Percentiles rank a stretch among this genome's conserved stretches.
These are phyloP conservation scores for Sciurus vulgaris DNA, from an alignment of 2,797 vertebrate species.

Conservation along the genomic window DNA sequence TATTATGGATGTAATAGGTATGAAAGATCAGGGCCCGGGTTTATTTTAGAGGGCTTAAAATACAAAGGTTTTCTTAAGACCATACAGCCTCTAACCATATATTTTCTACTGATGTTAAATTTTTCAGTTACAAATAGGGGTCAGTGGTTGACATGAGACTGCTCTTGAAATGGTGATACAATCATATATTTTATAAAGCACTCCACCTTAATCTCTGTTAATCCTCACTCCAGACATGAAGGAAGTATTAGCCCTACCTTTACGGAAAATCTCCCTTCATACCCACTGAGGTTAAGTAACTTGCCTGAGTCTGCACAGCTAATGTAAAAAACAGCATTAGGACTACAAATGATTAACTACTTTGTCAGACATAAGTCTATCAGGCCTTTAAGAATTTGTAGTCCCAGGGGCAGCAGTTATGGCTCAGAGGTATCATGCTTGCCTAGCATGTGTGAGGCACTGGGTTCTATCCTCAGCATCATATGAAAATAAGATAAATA, in stretches of 20 bases:
- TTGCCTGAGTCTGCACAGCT: slow-evolving; percentile 5
- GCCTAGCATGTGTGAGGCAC: too few species aligned
- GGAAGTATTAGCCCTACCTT: background rate
- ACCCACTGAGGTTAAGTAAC: background rate
- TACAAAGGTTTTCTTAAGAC: slow-evolving; percentile 12
- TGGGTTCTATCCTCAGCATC: too few species aligned
- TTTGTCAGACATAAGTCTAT: background rate
- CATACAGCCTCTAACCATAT: background rate
- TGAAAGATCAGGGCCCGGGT: slow-evolving; percentile 4
- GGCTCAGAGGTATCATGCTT: too few species aligned
- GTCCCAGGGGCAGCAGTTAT: too few species aligned
- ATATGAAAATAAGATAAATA: too few species aligned
- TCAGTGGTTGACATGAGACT: background rate
- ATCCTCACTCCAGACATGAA: background rate
- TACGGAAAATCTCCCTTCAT: background rate
- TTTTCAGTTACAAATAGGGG: background rate
- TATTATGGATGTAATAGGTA: background rate
- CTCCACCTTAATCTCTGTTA: background rate
- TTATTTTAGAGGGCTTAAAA: slow-evolving; percentile 49
- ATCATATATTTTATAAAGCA: slow-evolving; percentile 20
- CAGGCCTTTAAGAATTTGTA: background rate
- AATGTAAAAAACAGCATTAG: background rate
- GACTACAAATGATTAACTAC: background rate
- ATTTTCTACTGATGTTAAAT: background rate
- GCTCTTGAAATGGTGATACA: background rate